Conservation (phyloP, 2,797 vertebrate genomes). For the Thamnophis elegans region DNA sequence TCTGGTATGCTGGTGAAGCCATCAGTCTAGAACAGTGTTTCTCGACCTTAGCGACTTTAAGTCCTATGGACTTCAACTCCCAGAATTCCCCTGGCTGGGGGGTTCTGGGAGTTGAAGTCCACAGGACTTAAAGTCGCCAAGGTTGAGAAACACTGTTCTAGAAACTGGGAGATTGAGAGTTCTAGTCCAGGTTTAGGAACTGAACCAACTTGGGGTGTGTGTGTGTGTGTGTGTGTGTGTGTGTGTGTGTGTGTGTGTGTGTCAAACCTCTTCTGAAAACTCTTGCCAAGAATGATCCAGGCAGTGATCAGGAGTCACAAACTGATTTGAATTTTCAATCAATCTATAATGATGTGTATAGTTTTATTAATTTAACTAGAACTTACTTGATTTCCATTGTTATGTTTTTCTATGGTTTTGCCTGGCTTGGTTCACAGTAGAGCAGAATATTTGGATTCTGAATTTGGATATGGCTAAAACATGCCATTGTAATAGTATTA, state of each 20-base stretch:
- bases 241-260: too few species aligned
- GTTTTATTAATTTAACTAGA: not conserved
- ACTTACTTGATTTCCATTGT: not conserved
- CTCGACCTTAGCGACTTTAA: too few species aligned
- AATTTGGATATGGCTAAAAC: not conserved
- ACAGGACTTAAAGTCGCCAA: too few species aligned
- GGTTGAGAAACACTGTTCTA: too few species aligned
- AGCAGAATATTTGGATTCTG: not conserved
- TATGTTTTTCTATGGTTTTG: not conserved
- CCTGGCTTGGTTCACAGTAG: not conserved
- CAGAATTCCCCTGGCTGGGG: too few species aligned
- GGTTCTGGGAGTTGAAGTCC: too few species aligned
- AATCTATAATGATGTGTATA: not conserved
- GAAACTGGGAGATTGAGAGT: not conserved
- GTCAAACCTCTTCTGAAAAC: not conserved
- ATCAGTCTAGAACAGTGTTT: not conserved
- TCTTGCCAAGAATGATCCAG: not conserved
- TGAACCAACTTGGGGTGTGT: not conserved
- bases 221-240: too few species aligned
- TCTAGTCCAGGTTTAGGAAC: not conserved
- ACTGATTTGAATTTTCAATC: not conserved
- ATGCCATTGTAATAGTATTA: not conserved
- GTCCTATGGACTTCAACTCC: too few species aligned
- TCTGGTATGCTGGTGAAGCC: not conserved
- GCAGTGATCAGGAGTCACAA: not conserved